phyloP scores from a whole-genome alignment of 1,140 invertebrate genomes.

The Heliconius himera region DNA sequence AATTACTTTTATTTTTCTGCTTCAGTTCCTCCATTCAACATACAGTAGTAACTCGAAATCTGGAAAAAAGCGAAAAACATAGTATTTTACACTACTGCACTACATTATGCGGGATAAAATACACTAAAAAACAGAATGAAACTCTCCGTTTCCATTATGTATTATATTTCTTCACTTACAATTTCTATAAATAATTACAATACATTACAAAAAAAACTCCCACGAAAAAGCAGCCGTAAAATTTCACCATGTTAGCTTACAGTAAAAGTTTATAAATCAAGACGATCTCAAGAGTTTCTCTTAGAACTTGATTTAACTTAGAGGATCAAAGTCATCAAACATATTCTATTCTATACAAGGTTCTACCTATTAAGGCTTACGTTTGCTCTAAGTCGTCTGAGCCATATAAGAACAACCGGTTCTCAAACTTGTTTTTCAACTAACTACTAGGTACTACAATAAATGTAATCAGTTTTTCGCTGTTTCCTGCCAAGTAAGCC shows the following conservation, averaged over 20 bases:
- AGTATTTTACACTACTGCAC: no score
- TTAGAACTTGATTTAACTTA: constrained; percentile 15
- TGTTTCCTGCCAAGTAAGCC: no score
- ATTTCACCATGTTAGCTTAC: background rate
- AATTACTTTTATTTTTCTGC: no score
- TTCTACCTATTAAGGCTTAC: constrained; percentile 35
- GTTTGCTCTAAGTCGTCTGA: constrained; percentile 42
- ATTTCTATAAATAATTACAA: background rate
- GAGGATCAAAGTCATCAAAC: constrained; percentile 21
- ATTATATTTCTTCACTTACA: background rate
- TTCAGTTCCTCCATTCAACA: no score
- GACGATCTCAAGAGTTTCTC: background rate
- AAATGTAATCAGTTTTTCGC: no score
- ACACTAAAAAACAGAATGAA: background rate
- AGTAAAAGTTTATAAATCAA: background rate
- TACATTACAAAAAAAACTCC: background rate
- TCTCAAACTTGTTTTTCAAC: constrained; percentile 38
- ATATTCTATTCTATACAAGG: constrained; percentile 17
- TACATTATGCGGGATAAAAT: background rate
- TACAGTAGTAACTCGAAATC: no score
- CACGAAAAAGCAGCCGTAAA: background rate
- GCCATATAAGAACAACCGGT: constrained; percentile 45
- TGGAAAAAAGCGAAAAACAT: no score
- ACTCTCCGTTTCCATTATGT: background rate
- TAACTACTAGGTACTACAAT: constrained; percentile 24